Percentiles rank a stretch among this genome's conserved stretches.
Conservation (phyloP, 2,888 invertebrate species). For the Portevinia maculata region DNA sequence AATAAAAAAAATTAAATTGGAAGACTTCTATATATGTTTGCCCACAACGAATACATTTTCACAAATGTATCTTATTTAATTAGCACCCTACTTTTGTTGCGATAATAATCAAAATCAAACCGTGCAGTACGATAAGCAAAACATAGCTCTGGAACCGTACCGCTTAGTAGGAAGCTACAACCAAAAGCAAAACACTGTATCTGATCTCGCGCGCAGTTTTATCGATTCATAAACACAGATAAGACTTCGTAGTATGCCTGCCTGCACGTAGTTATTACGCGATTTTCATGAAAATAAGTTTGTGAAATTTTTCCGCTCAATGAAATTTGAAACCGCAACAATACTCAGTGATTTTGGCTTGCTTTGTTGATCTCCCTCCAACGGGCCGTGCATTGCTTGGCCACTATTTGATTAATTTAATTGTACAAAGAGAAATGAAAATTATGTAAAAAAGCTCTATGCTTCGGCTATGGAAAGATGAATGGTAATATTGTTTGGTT, state of each 20-base stretch:
- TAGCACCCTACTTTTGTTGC: conserved; percentile 37
- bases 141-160: conserved; percentile 49
- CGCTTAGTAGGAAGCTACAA: conserved; percentile 10
- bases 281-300: conserved; percentile 48
- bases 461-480: conserved; percentile 65
- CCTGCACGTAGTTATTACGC: conserved; percentile 45
- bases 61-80: conserved; percentile 41
- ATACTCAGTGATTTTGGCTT: conserved; percentile 14
- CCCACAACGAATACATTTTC: conserved; percentile 26
- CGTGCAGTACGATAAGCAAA: conserved; percentile 19
- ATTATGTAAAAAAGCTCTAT: conserved; percentile 48
- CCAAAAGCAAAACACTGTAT: conserved; percentile 24
- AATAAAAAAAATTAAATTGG: no score
- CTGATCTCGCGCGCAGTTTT: conserved; percentile 46
- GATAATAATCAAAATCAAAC: conserved; percentile 52
- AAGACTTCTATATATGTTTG: neutral
- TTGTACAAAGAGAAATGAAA: conserved; percentile 64
- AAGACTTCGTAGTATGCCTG: conserved; percentile 18
- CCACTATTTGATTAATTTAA: conserved; percentile 70
- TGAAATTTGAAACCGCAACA: conserved; percentile 46
- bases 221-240: conserved; percentile 62
- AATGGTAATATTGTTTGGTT: conserved; percentile 51
- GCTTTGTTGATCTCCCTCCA: conserved; percentile 51
- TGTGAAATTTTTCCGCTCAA: conserved; percentile 69
- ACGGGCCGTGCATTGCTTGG: conserved; percentile 45